Percentiles rank a stretch among this genome's conserved stretches.
Conservation (phyloP, 2,888 invertebrate genomes). For the Tetragonula carbonaria region DNA sequence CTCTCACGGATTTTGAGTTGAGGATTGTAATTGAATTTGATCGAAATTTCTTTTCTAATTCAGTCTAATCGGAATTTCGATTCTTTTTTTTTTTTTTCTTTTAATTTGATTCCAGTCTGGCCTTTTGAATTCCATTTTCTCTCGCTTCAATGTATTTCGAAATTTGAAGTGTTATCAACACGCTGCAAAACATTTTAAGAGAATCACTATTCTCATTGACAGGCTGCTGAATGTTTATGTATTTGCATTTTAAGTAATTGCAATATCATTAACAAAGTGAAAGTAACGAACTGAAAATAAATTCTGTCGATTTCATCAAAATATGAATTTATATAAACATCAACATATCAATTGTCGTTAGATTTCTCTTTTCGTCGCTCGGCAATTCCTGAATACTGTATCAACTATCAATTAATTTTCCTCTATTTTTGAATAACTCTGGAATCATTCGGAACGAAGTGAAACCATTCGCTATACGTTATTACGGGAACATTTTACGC, state of each 20-base stretch:
- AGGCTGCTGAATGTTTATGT: background rate
- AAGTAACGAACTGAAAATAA: no score
- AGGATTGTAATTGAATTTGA: background rate
- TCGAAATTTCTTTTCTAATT: background rate
- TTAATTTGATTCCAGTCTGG: background rate
- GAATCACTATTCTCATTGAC: background rate
- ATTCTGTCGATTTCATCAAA: background rate
- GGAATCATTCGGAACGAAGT: background rate
- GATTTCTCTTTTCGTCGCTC: background rate
- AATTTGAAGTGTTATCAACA: background rate
- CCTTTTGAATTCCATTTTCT: background rate
- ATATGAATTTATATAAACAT: background rate
- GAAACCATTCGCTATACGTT: background rate
- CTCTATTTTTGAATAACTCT: background rate
- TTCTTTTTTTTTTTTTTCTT: no score
- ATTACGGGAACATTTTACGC: conserved; percentile 15
- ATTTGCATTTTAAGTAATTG: background rate
- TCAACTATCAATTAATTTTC: background rate
- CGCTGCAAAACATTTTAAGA: background rate
- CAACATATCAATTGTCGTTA: background rate
- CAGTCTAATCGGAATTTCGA: background rate
- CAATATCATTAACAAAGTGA: background rate
- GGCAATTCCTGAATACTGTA: background rate
- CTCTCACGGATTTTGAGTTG: background rate
- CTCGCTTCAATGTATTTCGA: background rate